Base-by-base conservation (phyloP, 2,113 vertebrate genomes). In the Sinocyclocheilus anshuiensis region DNA sequence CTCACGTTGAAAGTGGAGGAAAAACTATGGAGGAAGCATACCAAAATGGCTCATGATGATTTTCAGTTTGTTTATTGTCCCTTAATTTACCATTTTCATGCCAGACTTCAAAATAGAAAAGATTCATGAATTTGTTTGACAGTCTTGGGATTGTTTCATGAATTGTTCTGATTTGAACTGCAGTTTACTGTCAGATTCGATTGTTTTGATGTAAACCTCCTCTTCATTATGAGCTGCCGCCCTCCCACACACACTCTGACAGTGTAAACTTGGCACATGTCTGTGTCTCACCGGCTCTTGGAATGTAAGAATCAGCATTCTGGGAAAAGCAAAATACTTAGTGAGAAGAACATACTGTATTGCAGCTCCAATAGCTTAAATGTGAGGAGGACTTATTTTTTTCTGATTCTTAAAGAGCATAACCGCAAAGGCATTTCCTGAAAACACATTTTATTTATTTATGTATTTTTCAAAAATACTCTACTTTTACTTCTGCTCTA, bases 241-340 rank as follows among this genome's bases (percentile, higher is more conserved):
- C 33, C 78, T 65, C 39, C 78, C 39, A 81, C 79, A 65, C 59
- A 81, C 12, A 48, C 79, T 67, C 22, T 65, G n/a, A 81, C 24
- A 67, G 59, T 81, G 22, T 48, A 81, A 67, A 81, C 39, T 81
- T 81, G 79, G 36, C 79, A 48, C 79, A 63, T 63, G n/a, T 57
- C 39, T 81, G 79, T 81, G 61, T 81, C 59, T 65, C 61, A 80
- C 33, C 33, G 29, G 78, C 57, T 80, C 78, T 63, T 65, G 79
- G 79, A 65, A 65, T 65, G 4, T 65, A 81, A 45, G 36, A 42
- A 63, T 63, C 77, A 63, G 79, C 59, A 48, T 81, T 81, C 59
- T 48, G 59, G 4, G 53, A 79, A 79, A 79, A 36, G 79, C n/a
- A 48, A 48, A 65, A 48, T 45, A 26, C n/a, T 45, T 8, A 45